These are phyloP conservation scores for Trichomalopsis sarcophagae DNA, from an alignment of 1,140 invertebrate genomes.

Conservation along the genomic window DNA sequence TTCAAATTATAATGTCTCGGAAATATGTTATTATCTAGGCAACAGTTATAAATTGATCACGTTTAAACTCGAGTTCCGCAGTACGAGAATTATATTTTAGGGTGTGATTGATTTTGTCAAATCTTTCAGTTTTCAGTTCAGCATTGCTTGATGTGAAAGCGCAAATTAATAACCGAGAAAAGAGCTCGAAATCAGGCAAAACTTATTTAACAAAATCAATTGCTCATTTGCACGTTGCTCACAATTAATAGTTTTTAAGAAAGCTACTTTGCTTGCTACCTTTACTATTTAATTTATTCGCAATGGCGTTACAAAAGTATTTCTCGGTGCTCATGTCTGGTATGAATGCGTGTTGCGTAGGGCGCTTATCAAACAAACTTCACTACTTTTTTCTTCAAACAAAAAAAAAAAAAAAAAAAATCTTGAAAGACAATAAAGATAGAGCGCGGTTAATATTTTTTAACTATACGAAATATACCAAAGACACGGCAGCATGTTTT, in stretches of 20 bases:
- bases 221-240: background rate
- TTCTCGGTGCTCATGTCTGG: slow-evolving; percentile 22
- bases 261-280: background rate
- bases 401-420: slow-evolving; percentile 15
- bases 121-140: too few species aligned
- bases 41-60: background rate
- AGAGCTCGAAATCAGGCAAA: background rate
- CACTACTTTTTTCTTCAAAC: background rate
- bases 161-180: background rate
- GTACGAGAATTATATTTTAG: too few species aligned
- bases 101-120: background rate
- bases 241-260: slow-evolving; percentile 22
- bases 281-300: slow-evolving; percentile 35
- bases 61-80: background rate
- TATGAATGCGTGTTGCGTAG: slow-evolving; percentile 12
- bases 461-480: slow-evolving; percentile 59
- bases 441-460: background rate
- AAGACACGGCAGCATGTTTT: slow-evolving; percentile 65
- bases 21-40: background rate
- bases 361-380: slow-evolving; percentile 32
- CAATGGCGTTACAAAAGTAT: slow-evolving; percentile 37
- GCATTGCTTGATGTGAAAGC: too few species aligned
- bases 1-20: background rate
- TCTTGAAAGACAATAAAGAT: slow-evolving; percentile 7
- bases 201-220: slow-evolving; percentile 10